A percentile compares a stretch with the other conserved stretches of the same genome.
These are phyloP conservation scores for Zhuqinia jingwanae DNA, from an alignment of 2,888 invertebrate species.

Conservation along the genomic window DNA sequence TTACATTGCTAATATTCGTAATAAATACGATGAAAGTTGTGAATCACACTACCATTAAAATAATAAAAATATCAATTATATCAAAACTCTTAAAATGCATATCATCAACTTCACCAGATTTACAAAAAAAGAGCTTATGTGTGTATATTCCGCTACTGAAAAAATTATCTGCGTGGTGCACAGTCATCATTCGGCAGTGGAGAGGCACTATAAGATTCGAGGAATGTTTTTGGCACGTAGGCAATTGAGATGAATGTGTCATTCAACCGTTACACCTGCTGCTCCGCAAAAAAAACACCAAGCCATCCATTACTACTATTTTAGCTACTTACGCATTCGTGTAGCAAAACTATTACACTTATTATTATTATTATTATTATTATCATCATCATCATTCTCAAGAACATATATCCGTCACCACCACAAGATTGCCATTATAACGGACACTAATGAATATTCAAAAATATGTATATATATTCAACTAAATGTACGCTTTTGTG, in stretches of 20 bases:
- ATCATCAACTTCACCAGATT: no score
- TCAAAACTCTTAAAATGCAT: no score
- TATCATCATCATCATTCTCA: slow-evolving; percentile 6
- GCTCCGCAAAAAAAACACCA: background rate
- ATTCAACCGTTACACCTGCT: slow-evolving; percentile 55
- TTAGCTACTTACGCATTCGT: background rate
- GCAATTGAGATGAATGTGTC: slow-evolving; percentile 55
- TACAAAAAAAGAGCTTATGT: no score
- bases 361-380: background rate
- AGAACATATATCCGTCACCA: background rate
- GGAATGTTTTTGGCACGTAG: slow-evolving; percentile 25
- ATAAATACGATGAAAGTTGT: no score
- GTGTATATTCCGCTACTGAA: no score
- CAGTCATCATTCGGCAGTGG: no score
- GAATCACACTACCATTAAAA: no score
- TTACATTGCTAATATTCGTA: no score
- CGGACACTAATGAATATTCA: slow-evolving; percentile 63
- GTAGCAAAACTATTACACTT: background rate
- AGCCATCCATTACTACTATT: background rate
- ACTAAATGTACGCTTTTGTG: slow-evolving; percentile 15
- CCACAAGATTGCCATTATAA: slow-evolving; percentile 38
- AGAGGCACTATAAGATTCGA: no score
- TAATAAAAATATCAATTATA: no score
- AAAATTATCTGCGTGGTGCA: no score
- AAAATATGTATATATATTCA: background rate